Conservation (phyloP, 2,113 vertebrate species). For the Epinephelus fuscoguttatus region DNA sequence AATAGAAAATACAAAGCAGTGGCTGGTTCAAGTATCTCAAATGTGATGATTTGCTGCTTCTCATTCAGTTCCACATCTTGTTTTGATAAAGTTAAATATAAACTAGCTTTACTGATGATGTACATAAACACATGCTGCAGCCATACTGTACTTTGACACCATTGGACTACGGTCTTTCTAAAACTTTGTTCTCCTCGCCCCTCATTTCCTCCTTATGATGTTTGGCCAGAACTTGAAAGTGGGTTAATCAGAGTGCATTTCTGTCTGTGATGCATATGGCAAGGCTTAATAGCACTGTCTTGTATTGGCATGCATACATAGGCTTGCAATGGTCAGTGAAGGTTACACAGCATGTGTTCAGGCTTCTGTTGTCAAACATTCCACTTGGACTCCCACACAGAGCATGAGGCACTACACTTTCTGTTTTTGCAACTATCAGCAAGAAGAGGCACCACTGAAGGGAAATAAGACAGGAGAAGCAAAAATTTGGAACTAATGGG, state of each 20-base stretch:
- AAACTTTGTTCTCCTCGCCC: neutral
- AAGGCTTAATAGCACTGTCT: constrained; percentile 8
- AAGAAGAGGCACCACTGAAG: neutral
- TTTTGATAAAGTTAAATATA: neutral
- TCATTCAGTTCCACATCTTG: neutral
- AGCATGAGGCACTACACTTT: neutral
- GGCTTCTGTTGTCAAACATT: constrained; percentile 45
- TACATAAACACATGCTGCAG: neutral
- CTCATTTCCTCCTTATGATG: neutral
- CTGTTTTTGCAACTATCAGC: constrained; percentile 16
- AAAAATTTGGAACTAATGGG: neutral
- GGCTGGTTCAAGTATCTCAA: neutral
- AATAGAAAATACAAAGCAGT: neutral
- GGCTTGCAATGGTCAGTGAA: constrained; percentile 23
- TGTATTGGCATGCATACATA: constrained; percentile 4
- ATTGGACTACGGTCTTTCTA: neutral
- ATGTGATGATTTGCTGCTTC: neutral
- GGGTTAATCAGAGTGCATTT: neutral
- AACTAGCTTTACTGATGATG: neutral
- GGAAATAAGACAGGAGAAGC: neutral
- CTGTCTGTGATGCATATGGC: neutral
- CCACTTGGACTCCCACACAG: constrained; percentile 33
- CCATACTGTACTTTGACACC: neutral
- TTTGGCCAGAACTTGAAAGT: neutral
- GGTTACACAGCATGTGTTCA: constrained; percentile 47